Evolutionary conservation across 2,797 vertebrate genomes (phyloP).

Genomic region (Ispidina picta): DNA sequence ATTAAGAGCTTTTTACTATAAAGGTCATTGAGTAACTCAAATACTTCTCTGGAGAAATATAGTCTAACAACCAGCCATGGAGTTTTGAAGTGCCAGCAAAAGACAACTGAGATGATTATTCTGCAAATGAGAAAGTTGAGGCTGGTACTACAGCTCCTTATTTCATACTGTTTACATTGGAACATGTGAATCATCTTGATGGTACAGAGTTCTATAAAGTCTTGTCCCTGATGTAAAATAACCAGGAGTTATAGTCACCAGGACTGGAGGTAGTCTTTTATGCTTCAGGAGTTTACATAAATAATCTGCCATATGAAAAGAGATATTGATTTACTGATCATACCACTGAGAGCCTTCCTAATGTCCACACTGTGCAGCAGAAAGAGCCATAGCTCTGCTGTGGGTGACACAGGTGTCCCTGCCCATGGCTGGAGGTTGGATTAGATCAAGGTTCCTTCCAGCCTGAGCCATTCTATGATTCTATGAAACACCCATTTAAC

Average conservation of each 20-base stretch:
- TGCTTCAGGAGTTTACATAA: constrained; percentile 64
- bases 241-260: neutral
- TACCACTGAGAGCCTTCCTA: neutral
- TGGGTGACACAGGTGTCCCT: neutral
- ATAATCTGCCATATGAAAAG: constrained; percentile 53
- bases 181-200: neutral
- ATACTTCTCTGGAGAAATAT: neutral
- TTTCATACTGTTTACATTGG: neutral
- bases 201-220: constrained; percentile 20
- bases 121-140: neutral
- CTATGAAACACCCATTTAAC: neutral
- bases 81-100: neutral
- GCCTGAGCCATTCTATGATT: no score
- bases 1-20: neutral
- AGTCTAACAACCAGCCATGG: neutral
- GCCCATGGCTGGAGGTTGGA: no score
- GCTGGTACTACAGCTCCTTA: neutral
- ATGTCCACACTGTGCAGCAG: constrained; percentile 11
- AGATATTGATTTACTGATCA: neutral
- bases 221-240: constrained; percentile 3
- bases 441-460: no score
- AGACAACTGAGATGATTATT: neutral
- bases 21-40: neutral
- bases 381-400: neutral
- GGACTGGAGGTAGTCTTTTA: constrained; percentile 27